Evolutionary conservation across 2,797 vertebrate species (phyloP).

Genomic region (Acrocephalus scirpaceus): DNA sequence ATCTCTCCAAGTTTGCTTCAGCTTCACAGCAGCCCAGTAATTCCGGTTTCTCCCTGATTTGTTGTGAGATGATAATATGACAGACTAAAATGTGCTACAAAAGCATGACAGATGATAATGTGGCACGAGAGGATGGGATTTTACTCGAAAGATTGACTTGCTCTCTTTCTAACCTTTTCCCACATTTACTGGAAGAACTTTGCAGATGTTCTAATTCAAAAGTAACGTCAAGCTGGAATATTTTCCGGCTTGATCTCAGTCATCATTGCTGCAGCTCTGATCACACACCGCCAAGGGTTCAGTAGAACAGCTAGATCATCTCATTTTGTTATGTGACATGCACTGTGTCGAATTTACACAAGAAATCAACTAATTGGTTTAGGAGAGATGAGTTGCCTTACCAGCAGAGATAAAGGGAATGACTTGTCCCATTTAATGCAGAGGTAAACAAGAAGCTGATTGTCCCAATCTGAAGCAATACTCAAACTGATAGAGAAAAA

Average conservation of each 20-base stretch:
- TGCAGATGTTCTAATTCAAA: constrained; percentile 34
- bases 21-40: neutral
- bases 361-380: neutral
- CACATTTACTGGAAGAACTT: constrained; percentile 39
- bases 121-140: neutral
- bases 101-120: neutral
- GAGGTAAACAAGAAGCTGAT: neutral
- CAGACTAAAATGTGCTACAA: neutral
- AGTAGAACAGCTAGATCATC: constrained; percentile 17
- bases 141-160: constrained; percentile 3
- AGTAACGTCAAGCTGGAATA: constrained; percentile 26
- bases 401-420: neutral
- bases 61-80: neutral
- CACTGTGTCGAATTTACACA: neutral
- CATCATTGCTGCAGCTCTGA: constrained; percentile 21
- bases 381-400: neutral
- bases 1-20: neutral
- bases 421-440: neutral
- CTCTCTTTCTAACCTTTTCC: constrained; percentile 13
- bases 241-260: constrained; percentile 38
- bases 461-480: neutral
- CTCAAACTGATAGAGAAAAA: neutral
- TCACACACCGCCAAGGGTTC: neutral
- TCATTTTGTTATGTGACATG: neutral
- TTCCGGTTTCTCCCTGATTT: neutral